Evolutionary conservation across 2,113 vertebrate genomes (phyloP), one percentile per base, ranked within the genome.

Genomic region (Saimiri boliviensis): DNA sequence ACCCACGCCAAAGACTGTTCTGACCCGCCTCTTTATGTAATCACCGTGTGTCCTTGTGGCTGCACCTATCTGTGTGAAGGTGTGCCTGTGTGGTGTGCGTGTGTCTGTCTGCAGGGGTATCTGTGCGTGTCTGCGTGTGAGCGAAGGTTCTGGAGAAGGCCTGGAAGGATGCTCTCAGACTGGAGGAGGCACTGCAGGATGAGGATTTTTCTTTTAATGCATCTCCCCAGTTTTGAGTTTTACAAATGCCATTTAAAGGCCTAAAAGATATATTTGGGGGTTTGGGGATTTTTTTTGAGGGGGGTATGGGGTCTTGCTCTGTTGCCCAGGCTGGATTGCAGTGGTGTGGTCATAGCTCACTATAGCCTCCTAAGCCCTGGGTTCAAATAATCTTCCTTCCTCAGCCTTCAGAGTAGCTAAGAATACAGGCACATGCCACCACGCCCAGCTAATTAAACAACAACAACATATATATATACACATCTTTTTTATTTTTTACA

Each of bases 121-220:
- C 3, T 68, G 49, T 3, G 40, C 3, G 2, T 8, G 1, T 37
- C 0, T 9, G 9, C 19, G 8, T 32, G 23, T 1, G 8, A 32
- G 68, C 1, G 0, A 45, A 19, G 0, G 45, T 40, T 35, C 77
- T n/a, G 25, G 40, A 40, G 16, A 19, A 68, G 35, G 19, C 60
- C 21, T 25, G 25, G 40, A 45, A 49, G 27, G 68, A 17, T 49
- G 3, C 37, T 56, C 80, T 52, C 79, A 27, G 27, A 12, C 17
- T 2, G 21, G 56, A 79, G 37, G 11, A 13, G 20, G 23, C 52
- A 32, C 3, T 86, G 13, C 11, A 30, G 11, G 16, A 9, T 3
- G 2, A 74, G 40, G n/a, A 21, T 10, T 23, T 84, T 56, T 35
- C 27, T 92, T 82, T 70, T 16, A 23, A 49, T 8, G 8, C 37